Evolutionary conservation across 1,140 invertebrate genomes (phyloP).

Genomic region (Drosophila saltans): DNA sequence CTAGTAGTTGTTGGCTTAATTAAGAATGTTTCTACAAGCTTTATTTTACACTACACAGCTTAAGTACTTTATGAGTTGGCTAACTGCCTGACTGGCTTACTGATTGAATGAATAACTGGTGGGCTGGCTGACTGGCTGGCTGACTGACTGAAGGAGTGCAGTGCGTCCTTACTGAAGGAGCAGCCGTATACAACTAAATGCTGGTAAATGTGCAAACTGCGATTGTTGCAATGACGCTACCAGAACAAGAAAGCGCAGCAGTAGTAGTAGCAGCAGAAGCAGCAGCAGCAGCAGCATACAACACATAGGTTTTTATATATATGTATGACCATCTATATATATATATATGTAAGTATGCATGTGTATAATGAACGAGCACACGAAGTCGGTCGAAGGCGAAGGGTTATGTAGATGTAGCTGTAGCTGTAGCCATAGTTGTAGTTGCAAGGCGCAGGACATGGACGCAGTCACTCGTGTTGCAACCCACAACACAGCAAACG

Average conservation of each 20-base stretch:
- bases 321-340: slow-evolving; percentile 39
- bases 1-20: slow-evolving; percentile 10
- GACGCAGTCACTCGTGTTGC: slow-evolving; percentile 58
- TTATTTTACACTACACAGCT: slow-evolving; percentile 28
- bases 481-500: slow-evolving; percentile 47
- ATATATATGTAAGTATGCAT: slow-evolving; percentile 46
- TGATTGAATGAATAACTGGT: slow-evolving; percentile 18
- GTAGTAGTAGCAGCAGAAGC: slow-evolving; percentile 31
- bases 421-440: slow-evolving; percentile 54
- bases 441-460: slow-evolving; percentile 35
- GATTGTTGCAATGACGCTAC: slow-evolving; percentile 67
- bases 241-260: slow-evolving; percentile 55
- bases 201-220: slow-evolving; percentile 71
- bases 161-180: slow-evolving; percentile 81
- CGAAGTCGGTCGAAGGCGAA: slow-evolving; percentile 65
- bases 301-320: slow-evolving; percentile 51
- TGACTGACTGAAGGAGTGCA: slow-evolving; percentile 50
- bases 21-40: slow-evolving; percentile 27
- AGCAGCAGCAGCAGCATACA: slow-evolving; percentile 39
- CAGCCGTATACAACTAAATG: slow-evolving; percentile 76
- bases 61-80: slow-evolving; percentile 1
- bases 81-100: not conserved
- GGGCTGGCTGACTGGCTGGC: slow-evolving; percentile 30
- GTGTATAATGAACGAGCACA: slow-evolving; percentile 55
- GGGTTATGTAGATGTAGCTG: slow-evolving; percentile 78